A percentile compares a stretch with the other conserved stretches of the same genome.
phyloP scores from a whole-genome alignment of 2,113 vertebrate genomes.

The Chrysemys picta region DNA sequence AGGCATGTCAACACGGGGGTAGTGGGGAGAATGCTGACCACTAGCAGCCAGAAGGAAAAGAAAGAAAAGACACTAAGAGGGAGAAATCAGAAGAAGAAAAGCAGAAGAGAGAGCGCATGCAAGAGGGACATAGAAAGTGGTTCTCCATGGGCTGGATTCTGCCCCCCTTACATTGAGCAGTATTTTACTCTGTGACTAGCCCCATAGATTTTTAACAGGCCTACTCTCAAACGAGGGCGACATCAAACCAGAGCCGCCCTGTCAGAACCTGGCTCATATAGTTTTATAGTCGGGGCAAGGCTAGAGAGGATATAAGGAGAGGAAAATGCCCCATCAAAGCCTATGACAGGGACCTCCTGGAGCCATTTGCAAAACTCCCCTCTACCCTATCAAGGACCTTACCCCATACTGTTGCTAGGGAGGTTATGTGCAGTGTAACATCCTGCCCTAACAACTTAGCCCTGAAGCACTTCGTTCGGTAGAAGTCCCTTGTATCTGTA shows the following conservation, averaged over 20 bases:
- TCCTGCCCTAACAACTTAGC: neutral
- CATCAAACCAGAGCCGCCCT: neutral
- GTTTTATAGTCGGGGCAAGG: accelerated
- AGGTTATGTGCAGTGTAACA: neutral
- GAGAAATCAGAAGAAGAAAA: neutral
- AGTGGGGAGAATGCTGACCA: conserved; percentile 55
- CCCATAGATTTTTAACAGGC: conserved; percentile 49
- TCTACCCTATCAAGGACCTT: accelerated
- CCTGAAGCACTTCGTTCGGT: neutral
- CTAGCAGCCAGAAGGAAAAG: conserved; percentile 27
- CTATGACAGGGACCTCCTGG: neutral
- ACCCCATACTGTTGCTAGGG: neutral
- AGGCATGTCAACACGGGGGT: conserved; percentile 57
- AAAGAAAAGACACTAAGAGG: neutral
- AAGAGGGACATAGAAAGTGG: neutral
- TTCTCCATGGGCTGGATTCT: conserved; percentile 3
- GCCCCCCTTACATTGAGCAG: neutral
- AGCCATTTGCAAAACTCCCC: accelerated
- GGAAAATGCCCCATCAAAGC: neutral
- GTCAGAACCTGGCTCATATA: neutral
- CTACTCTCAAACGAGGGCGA: neutral
- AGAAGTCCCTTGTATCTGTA: neutral
- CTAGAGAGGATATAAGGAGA: neutral
- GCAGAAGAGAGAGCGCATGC: neutral
- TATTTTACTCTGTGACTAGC: conserved; percentile 20